These are phyloP conservation scores for Microctenopoma steveboyesi DNA, from an alignment of 2,797 vertebrate species.

Conservation along the genomic window DNA sequence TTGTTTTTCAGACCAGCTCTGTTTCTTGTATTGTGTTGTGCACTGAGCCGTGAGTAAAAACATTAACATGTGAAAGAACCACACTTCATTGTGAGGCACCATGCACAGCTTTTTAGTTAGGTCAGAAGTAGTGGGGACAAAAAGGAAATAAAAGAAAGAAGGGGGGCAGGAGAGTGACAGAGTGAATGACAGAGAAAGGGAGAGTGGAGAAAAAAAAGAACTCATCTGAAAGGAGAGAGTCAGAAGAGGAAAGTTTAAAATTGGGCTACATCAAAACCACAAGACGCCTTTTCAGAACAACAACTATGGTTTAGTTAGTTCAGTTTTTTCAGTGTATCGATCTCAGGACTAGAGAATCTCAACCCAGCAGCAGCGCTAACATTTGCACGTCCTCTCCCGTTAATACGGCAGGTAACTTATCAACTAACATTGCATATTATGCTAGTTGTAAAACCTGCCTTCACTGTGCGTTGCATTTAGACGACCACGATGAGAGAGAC, in stretches of 20 bases:
- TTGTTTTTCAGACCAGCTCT: conserved; percentile 66
- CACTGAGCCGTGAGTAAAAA: conserved; percentile 77
- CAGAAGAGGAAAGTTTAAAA: conserved; percentile 43
- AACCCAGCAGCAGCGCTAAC: too few relatives aligned
- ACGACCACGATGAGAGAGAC: too few relatives aligned
- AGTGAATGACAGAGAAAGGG: conserved; percentile 18
- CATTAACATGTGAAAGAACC: conserved; percentile 85
- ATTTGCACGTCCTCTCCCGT: too few relatives aligned
- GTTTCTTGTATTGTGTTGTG: conserved; percentile 61
- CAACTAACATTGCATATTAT: too few relatives aligned
- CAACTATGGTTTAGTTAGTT: too few relatives aligned
- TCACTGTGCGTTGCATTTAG: too few relatives aligned
- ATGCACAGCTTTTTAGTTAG: conserved; percentile 69
- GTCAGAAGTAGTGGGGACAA: conserved; percentile 52
- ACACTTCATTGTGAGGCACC: conserved; percentile 75
- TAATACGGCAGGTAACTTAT: too few relatives aligned
- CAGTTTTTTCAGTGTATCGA: too few relatives aligned
- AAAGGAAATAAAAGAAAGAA: conserved; percentile 37
- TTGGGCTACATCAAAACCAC: conserved; percentile 23
- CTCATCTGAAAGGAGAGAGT: conserved; percentile 21
- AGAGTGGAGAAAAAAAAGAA: conserved; percentile 25
- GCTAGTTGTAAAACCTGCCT: too few relatives aligned
- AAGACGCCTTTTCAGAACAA: conserved; percentile 13
- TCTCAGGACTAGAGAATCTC: too few relatives aligned
- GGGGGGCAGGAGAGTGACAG: conserved; percentile 19